Percentiles rank a stretch among this genome's conserved stretches.
phyloP scores from a whole-genome alignment of 2,888 invertebrate genomes.

The Calliopum simillimum region DNA sequence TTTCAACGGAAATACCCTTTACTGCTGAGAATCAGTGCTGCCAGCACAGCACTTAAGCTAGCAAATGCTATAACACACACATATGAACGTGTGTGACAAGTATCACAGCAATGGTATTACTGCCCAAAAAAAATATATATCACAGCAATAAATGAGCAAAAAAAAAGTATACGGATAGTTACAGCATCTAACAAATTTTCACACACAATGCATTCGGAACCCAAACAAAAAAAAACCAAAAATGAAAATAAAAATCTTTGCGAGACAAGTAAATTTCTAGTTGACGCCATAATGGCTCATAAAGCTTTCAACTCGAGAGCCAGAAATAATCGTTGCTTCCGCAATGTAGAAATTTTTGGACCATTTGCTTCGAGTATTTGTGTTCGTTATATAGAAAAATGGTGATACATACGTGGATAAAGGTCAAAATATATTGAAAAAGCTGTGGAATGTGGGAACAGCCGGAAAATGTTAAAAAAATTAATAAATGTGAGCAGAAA shows the following conservation, averaged over 20 bases:
- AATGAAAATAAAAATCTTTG: conserved; percentile 26
- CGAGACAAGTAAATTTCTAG: conserved; percentile 46
- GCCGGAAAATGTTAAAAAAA: too few species aligned
- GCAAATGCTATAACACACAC: background rate
- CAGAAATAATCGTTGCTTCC: conserved; percentile 30
- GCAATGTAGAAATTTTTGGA: conserved; percentile 23
- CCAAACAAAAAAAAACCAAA: background rate
- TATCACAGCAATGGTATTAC: background rate
- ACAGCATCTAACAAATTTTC: conserved; percentile 16
- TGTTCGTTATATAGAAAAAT: background rate
- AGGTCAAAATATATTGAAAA: too few species aligned
- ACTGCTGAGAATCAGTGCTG: conserved; percentile 25
- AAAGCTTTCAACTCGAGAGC: conserved; percentile 53
- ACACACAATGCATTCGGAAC: conserved; percentile 14
- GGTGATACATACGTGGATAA: background rate
- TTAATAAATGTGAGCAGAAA: too few species aligned
- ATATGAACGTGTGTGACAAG: conserved; percentile 8
- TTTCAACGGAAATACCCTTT: conserved; percentile 17
- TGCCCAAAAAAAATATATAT: background rate
- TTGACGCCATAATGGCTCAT: conserved; percentile 64
- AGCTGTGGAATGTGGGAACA: background rate
- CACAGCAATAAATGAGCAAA: conserved; percentile 20
- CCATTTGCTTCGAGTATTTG: background rate
- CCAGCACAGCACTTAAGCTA: conserved; percentile 2
- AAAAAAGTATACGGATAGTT: background rate